Evolutionary conservation across 2,113 vertebrate genomes (phyloP).

Genomic region (Thunnus thynnus): DNA sequence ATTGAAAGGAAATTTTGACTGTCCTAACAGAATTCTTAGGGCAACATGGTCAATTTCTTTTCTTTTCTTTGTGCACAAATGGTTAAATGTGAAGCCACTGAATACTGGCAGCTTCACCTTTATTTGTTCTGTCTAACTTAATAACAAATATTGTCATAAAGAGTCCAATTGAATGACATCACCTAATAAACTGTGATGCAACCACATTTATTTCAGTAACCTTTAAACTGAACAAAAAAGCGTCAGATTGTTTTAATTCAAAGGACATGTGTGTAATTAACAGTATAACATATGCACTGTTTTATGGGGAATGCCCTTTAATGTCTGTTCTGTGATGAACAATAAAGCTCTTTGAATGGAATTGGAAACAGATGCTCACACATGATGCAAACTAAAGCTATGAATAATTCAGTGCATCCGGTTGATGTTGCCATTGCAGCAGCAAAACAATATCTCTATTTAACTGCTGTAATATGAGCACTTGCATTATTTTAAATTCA

Average conservation of each 20-base stretch:
- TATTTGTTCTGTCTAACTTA: background rate
- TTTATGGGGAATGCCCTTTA: constrained; percentile 60
- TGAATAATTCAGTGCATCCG: constrained; percentile 66
- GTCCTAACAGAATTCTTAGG: too few relatives aligned
- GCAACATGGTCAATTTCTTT: background rate
- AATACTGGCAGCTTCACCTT: background rate
- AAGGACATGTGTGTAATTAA: constrained; percentile 54
- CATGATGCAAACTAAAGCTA: constrained; percentile 46
- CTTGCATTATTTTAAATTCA: constrained; percentile 37
- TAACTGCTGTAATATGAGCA: constrained; percentile 18
- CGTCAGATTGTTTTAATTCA: constrained; percentile 28
- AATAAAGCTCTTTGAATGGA: constrained; percentile 59
- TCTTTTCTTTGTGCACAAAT: background rate
- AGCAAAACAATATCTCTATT: constrained; percentile 44
- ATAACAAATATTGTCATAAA: too few relatives aligned
- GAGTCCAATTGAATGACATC: background rate
- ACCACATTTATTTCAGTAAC: constrained; percentile 42
- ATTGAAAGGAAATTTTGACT: background rate
- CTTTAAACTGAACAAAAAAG: constrained; percentile 38
- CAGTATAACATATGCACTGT: constrained; percentile 37
- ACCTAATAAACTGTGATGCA: constrained; percentile 6
- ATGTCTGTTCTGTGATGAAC: constrained; percentile 59
- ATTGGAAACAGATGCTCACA: constrained; percentile 70
- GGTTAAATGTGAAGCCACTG: background rate
- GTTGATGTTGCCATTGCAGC: constrained; percentile 36